phyloP scores from a whole-genome alignment of 2,888 invertebrate species.

The Seira musarum region DNA sequence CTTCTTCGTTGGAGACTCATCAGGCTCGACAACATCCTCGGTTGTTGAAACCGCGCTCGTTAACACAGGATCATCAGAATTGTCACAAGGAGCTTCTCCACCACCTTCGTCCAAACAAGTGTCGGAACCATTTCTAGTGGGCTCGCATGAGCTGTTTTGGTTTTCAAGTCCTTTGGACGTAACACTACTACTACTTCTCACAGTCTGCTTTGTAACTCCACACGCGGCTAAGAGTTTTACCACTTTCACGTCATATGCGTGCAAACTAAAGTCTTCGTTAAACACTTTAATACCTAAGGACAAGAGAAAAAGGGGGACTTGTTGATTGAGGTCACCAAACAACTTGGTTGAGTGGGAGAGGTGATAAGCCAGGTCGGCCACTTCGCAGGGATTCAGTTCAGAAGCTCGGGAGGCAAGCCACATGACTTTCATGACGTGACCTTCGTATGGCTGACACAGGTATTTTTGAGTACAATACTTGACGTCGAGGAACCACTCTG shows the following conservation, averaged over 20 bases:
- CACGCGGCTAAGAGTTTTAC: constrained; percentile 65
- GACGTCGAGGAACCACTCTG: constrained; percentile 96
- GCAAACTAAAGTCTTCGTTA: constrained; percentile 54
- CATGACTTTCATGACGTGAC: constrained; percentile 91
- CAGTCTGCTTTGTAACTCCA: constrained; percentile 63
- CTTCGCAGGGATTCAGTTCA: constrained; percentile 72
- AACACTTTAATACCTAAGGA: constrained; percentile 66
- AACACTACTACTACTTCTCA: constrained; percentile 41
- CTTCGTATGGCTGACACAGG: constrained; percentile 88
- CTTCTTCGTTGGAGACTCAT: constrained; percentile 70
- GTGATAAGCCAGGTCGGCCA: constrained; percentile 74
- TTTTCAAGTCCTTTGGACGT: constrained; percentile 33
- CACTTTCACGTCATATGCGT: constrained; percentile 66
- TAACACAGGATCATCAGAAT: constrained; percentile 71
- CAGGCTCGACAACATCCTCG: constrained; percentile 72
- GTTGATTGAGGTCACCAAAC: constrained; percentile 61
- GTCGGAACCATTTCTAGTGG: constrained; percentile 71
- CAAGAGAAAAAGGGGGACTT: constrained; percentile 66
- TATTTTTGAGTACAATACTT: constrained; percentile 97
- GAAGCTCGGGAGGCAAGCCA: constrained; percentile 77
- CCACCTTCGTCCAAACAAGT: constrained; percentile 70
- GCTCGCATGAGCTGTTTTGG: constrained; percentile 12
- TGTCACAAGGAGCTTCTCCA: constrained; percentile 72
- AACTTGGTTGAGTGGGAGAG: constrained; percentile 65
- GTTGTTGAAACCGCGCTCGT: constrained; percentile 70